These are phyloP conservation scores for Odocoileus virginianus DNA, from an alignment of 2,113 vertebrate genomes.

Conservation along the genomic window DNA sequence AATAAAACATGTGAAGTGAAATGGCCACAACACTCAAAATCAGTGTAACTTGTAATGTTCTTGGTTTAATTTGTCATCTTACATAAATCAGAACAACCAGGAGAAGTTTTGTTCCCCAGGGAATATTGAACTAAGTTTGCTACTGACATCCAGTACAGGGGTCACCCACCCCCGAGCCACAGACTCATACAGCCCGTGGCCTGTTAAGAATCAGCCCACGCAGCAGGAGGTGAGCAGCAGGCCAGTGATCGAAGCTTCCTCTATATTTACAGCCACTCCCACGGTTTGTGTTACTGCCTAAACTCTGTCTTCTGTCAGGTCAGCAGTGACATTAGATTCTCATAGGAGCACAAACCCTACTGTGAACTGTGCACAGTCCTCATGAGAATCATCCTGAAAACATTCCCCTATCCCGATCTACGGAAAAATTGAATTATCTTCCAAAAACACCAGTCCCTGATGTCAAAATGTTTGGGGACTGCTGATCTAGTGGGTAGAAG, in stretches of 20 bases:
- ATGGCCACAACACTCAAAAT: neutral
- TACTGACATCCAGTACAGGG: neutral
- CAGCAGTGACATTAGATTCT: neutral
- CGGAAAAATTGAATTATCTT: neutral
- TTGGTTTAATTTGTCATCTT: neutral
- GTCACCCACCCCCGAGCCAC: neutral
- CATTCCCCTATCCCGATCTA: accelerated
- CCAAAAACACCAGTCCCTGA: neutral
- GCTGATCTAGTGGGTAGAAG: neutral
- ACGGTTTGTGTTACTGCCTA: neutral
- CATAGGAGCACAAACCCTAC: neutral
- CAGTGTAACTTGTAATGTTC: neutral
- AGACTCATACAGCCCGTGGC: neutral
- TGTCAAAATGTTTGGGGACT: neutral
- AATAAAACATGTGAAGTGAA: neutral
- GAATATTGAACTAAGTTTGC: neutral
- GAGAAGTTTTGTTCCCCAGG: neutral
- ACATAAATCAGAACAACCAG: neutral
- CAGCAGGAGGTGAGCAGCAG: neutral
- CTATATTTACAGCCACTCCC: neutral
- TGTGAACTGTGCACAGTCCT: neutral
- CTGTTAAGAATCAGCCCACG: neutral
- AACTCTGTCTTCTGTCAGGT: neutral
- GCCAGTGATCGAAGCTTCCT: neutral
- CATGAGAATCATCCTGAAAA: neutral